phyloP scores from a whole-genome alignment of 92 coral and sea anemone species.

The Hydrozoanthus gracilis region DNA sequence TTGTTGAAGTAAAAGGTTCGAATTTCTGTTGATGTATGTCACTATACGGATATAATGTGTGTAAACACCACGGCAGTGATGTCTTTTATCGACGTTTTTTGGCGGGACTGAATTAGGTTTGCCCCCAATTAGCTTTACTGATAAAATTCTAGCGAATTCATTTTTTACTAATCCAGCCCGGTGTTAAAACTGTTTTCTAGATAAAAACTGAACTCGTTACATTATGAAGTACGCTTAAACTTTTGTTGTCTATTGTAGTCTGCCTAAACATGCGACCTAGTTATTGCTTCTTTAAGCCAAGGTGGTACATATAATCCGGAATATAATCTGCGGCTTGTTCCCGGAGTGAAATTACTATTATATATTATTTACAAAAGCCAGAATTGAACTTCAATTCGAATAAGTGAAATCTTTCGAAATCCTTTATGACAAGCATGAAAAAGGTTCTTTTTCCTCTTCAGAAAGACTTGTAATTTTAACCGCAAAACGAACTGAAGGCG shows the following conservation, averaged over 20 bases:
- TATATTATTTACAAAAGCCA: constrained; percentile 1
- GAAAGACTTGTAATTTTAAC: neutral
- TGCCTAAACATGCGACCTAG: neutral
- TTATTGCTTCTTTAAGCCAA: neutral
- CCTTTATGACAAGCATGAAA: neutral
- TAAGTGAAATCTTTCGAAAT: neutral
- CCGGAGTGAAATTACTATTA: neutral
- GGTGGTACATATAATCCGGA: neutral
- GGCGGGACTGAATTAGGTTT: neutral
- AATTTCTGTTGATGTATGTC: neutral
- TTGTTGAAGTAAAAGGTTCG: neutral
- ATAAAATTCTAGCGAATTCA: neutral
- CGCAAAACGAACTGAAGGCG: neutral
- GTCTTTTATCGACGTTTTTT: constrained; percentile 23
- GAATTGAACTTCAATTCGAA: neutral
- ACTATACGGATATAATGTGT: neutral
- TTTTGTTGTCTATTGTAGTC: neutral
- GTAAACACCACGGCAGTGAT: neutral
- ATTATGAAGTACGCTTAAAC: neutral
- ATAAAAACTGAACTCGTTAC: neutral
- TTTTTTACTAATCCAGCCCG: neutral
- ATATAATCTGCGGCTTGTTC: neutral
- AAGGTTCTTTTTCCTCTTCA: neutral
- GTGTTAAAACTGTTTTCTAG: neutral
- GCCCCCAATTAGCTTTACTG: neutral